These are phyloP conservation scores for Auanema freiburgensis DNA, from an alignment of 2,888 invertebrate genomes.

Conservation along the genomic window DNA sequence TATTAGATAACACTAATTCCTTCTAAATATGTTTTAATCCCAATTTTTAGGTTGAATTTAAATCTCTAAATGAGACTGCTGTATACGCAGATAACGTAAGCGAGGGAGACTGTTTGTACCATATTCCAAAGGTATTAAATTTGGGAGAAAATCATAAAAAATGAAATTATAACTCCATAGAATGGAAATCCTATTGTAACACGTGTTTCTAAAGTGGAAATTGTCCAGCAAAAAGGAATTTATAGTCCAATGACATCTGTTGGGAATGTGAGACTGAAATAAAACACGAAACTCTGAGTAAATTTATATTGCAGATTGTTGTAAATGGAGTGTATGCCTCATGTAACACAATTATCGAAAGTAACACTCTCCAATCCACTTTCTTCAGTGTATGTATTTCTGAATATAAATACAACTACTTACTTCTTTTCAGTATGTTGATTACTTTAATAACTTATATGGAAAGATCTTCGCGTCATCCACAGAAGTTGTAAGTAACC, in stretches of 20 bases:
- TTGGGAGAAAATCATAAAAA: neutral
- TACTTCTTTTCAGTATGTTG: conserved; percentile 22
- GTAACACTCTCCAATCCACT: neutral
- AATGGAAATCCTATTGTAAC: neutral
- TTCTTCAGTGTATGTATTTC: neutral
- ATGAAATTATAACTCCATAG: neutral
- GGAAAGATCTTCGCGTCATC: conserved; percentile 22
- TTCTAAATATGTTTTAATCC: neutral
- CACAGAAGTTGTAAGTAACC: conserved; percentile 19
- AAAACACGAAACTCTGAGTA: neutral
- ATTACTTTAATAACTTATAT: conserved; percentile 21
- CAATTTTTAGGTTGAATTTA: neutral
- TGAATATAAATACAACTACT: too few relatives aligned
- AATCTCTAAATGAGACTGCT: neutral
- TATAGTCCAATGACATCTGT: conserved; percentile 11
- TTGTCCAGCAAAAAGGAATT: conserved; percentile 2
- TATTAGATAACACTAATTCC: neutral
- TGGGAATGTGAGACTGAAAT: conserved; percentile 4
- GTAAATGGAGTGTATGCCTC: neutral
- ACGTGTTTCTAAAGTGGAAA: conserved; percentile 1
- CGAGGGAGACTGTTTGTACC: conserved; percentile 4
- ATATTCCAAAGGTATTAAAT: conserved; percentile 2
- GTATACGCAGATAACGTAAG: neutral
- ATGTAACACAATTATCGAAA: neutral
- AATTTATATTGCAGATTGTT: conserved; percentile 4